Evolutionary conservation across 2,888 invertebrate species (phyloP), one percentile per base, ranked within the genome.

Genomic region (Sesamia inferens): DNA sequence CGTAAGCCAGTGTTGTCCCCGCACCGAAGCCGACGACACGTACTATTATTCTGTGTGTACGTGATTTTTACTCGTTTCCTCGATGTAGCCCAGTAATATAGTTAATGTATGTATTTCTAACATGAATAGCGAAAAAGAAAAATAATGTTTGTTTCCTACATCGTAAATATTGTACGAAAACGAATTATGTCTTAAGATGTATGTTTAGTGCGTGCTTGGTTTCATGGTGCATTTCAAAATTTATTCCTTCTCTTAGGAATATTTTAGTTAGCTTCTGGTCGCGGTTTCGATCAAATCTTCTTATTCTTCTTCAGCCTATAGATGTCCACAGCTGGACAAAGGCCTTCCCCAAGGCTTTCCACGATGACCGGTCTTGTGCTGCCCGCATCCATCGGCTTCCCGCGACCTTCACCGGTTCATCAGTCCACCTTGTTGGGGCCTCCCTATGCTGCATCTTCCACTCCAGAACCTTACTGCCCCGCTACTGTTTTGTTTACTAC

Each of bases 61-160:
- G 85, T 85, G 85, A 85, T 85, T 86, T 82, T 82, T 76, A 74
- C 75, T 66, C 74, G 74, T 76, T 82, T 78, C 80, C 83, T 79
- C 72, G 51, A 74, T 67, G 68, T 69, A 69, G 61, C 66, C n/a
- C 48, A 71, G 61, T 74, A 76, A 79, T 83, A 78, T 72, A 76
- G 61, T 78, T 75, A 85, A 79, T 79, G 82, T 74, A 78, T 82
- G 79, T 84, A 82, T 84, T 77, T 78, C 62, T 71, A 74, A 81
- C 78, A 73, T 68, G 73, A 84, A 84, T 68, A 71, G 78, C 51
- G 77, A 81, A 69, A 71, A 63, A 68, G 81, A 74, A 78, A 77
- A 76, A 84, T 73, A 75, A 71, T 82, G 70, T 84, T 71, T 62
- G 72, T 51, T 75, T 78, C 74, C 57, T 47, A 61, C 71, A 55